Percentiles rank a stretch among this genome's conserved stretches.
Conservation (phyloP, 2,888 invertebrate species). For the Callosobruchus maculatus region DNA sequence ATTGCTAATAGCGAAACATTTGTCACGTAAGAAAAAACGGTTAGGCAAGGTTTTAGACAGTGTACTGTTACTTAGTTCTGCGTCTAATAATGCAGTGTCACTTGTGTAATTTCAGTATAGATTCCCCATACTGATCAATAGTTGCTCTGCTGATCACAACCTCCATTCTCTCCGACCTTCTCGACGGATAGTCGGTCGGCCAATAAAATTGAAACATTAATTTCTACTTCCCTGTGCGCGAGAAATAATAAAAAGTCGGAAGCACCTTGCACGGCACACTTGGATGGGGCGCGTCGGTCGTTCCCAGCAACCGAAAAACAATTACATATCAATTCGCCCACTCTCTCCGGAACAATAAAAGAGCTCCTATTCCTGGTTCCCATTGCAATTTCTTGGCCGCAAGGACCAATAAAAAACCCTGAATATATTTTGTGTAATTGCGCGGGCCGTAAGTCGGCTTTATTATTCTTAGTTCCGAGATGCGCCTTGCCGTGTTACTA, state of each 20-base stretch:
- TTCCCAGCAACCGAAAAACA: constrained; percentile 44
- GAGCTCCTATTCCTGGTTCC: constrained; percentile 29
- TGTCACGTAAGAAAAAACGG: too few species aligned
- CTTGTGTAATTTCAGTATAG: too few species aligned
- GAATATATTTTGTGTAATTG: constrained; percentile 53
- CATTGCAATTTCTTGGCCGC: constrained; percentile 48
- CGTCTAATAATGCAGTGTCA: too few species aligned
- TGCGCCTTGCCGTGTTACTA: constrained; percentile 49
- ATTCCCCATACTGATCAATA: too few species aligned
- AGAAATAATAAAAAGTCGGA: constrained; percentile 19
- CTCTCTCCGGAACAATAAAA: constrained; percentile 49
- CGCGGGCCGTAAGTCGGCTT: constrained; percentile 50
- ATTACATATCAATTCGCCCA: constrained; percentile 49
- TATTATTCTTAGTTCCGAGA: constrained; percentile 48
- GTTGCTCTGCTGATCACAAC: too few species aligned
- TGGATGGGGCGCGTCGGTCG: constrained; percentile 26
- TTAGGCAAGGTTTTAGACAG: too few species aligned
- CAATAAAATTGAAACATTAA: constrained; percentile 19
- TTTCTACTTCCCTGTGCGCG: constrained; percentile 18
- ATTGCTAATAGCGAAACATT: too few species aligned
- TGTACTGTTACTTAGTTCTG: too few species aligned
- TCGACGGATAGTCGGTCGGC: background rate
- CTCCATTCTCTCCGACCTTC: too few species aligned
- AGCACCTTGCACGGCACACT: constrained; percentile 9
- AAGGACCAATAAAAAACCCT: constrained; percentile 53